These are phyloP conservation scores for Microcaecilia unicolor DNA, from an alignment of 2,797 vertebrate species.

Conservation along the genomic window DNA sequence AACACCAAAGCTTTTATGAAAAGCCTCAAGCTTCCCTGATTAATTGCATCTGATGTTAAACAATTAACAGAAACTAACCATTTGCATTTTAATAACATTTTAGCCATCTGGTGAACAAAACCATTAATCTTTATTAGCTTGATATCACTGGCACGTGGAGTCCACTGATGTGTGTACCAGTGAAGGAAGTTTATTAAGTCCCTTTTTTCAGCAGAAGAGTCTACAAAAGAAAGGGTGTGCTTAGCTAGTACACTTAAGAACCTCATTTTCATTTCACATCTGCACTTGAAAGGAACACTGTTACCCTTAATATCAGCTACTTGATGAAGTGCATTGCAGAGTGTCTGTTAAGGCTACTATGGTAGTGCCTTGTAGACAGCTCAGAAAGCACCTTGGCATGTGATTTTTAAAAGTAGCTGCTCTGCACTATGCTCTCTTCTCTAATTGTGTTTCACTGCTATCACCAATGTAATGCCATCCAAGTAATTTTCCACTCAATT, in stretches of 20 bases:
- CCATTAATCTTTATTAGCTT: constrained; percentile 95
- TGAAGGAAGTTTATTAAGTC: constrained; percentile 19
- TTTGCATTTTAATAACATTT: constrained; percentile 98
- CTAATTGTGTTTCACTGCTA: too few species aligned
- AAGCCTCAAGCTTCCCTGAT: constrained; percentile 46
- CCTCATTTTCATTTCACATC: too few species aligned
- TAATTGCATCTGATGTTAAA: constrained; percentile 82
- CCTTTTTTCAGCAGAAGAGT: constrained; percentile 8
- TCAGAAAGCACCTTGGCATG: too few species aligned
- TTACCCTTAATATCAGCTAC: too few species aligned
- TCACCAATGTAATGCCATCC: too few species aligned
- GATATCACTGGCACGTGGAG: constrained; percentile 57
- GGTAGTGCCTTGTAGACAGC: too few species aligned
- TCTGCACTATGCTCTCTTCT: too few species aligned
- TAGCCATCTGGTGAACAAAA: constrained; percentile 84
- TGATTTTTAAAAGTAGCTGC: too few species aligned
- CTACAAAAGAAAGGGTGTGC: constrained; percentile 1
- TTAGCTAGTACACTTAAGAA: constrained; percentile 7
- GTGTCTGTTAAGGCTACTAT: too few species aligned
- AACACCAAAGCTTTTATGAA: constrained; percentile 35
- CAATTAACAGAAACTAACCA: constrained; percentile 86
- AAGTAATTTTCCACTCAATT: too few species aligned
- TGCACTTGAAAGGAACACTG: too few species aligned
- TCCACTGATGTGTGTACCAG: constrained; percentile 53
- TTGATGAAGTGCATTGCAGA: too few species aligned